These are phyloP conservation scores for Cosmia trapezina DNA, from an alignment of 2,888 invertebrate genomes.

Conservation along the genomic window DNA sequence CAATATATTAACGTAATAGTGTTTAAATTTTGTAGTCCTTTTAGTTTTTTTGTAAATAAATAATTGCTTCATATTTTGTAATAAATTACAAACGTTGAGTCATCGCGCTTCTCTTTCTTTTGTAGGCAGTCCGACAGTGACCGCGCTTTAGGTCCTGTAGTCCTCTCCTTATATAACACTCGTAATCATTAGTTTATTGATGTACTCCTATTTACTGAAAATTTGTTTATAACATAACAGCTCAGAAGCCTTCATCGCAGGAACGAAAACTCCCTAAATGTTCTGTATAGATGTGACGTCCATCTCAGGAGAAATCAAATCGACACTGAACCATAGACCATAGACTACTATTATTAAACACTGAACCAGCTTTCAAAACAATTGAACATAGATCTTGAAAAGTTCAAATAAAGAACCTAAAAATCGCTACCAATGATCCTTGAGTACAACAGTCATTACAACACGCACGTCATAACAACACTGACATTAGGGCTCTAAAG, in stretches of 20 bases:
- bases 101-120: too few relatives aligned
- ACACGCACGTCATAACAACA: constrained; percentile 53
- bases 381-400: not conserved
- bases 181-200: too few relatives aligned
- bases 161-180: too few relatives aligned
- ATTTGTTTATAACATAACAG: not conserved
- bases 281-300: not conserved
- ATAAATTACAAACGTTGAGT: too few relatives aligned
- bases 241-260: too few relatives aligned
- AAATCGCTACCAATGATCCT: not conserved
- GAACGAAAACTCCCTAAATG: not conserved
- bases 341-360: not conserved
- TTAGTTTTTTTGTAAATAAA: too few relatives aligned
- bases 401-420: not conserved
- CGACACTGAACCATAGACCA: too few relatives aligned
- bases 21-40: too few relatives aligned
- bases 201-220: not conserved
- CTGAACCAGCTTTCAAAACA: not conserved
- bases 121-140: too few relatives aligned
- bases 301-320: not conserved
- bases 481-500: constrained; percentile 58
- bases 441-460: constrained; percentile 24
- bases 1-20: too few relatives aligned
- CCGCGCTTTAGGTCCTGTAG: too few relatives aligned
- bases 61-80: too few relatives aligned